Evolutionary conservation across 1,140 invertebrate genomes (phyloP).

Genomic region (Augochlora pura): DNA sequence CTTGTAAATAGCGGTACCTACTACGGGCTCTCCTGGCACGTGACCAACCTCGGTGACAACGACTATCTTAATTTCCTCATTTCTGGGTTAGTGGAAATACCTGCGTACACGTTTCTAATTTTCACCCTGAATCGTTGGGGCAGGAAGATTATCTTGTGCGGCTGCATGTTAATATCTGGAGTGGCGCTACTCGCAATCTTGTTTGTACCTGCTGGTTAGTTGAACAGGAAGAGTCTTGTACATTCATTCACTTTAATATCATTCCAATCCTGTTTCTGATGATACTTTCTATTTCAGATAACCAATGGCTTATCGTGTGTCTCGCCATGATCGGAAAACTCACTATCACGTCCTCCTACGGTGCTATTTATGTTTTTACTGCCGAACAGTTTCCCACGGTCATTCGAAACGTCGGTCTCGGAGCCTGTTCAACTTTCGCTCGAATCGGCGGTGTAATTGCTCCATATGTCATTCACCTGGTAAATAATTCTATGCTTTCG

Average conservation of each 20-base stretch:
- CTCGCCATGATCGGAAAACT: constrained; percentile 91
- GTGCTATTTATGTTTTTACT: constrained; percentile 89
- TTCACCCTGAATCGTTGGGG: constrained; percentile 88
- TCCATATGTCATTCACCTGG: constrained; percentile 85
- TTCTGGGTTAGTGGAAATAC: constrained; percentile 88
- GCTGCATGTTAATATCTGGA: constrained; percentile 86
- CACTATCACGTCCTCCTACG: constrained; percentile 90
- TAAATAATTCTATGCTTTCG: constrained; percentile 64
- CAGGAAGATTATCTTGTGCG: constrained; percentile 85
- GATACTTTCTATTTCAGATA: constrained; percentile 76
- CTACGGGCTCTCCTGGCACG: constrained; percentile 91
- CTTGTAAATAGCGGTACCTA: constrained; percentile 90
- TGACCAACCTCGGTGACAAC: constrained; percentile 87
- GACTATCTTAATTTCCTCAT: constrained; percentile 89
- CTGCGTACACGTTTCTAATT: constrained; percentile 87
- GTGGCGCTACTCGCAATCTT: constrained; percentile 82
- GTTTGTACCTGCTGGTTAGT: constrained; percentile 82
- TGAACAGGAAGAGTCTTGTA: neutral
- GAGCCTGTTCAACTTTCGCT: constrained; percentile 88
- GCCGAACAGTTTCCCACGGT: constrained; percentile 92
- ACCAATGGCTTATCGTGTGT: constrained; percentile 83
- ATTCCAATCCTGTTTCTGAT: neutral
- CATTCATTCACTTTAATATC: neutral
- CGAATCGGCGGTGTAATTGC: constrained; percentile 89
- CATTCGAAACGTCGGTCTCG: constrained; percentile 89